phyloP scores from a whole-genome alignment of 2,797 vertebrate species.

The Oreochromis grahami region DNA sequence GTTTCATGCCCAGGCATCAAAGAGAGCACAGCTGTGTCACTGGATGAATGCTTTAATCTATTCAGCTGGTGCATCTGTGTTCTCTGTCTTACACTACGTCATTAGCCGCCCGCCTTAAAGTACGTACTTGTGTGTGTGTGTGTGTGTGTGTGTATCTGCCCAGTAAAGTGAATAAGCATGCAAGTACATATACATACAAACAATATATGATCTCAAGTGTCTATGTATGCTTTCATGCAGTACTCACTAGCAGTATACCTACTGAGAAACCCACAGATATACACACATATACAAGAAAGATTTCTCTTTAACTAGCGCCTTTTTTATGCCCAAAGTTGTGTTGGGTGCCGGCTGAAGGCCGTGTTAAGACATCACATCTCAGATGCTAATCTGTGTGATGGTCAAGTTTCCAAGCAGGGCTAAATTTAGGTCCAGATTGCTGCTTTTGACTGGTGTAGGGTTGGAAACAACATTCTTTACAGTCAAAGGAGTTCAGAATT shows the following conservation, averaged over 20 bases:
- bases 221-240: background rate
- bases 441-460: slow-evolving; percentile 11
- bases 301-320: slow-evolving; percentile 16
- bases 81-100: slow-evolving; percentile 48
- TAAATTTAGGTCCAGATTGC: slow-evolving; percentile 36
- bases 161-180: background rate
- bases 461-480: background rate
- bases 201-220: background rate
- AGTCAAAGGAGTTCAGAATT: background rate
- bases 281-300: background rate
- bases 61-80: slow-evolving; percentile 61
- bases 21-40: slow-evolving; percentile 64
- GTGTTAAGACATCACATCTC: slow-evolving; percentile 44
- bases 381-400: slow-evolving; percentile 52
- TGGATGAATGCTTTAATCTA: slow-evolving; percentile 64
- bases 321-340: slow-evolving; percentile 17
- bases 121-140: background rate
- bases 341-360: background rate
- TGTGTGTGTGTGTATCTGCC: background rate
- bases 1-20: slow-evolving; percentile 63
- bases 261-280: background rate
- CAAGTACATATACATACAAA: background rate
- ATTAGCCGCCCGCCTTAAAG: slow-evolving; percentile 21
- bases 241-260: background rate
- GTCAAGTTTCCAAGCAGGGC: slow-evolving; percentile 29